Percentiles rank a stretch among this genome's conserved stretches.
These are phyloP conservation scores for Bembecia ichneumoniformis DNA, from an alignment of 2,888 invertebrate species.

Conservation along the genomic window DNA sequence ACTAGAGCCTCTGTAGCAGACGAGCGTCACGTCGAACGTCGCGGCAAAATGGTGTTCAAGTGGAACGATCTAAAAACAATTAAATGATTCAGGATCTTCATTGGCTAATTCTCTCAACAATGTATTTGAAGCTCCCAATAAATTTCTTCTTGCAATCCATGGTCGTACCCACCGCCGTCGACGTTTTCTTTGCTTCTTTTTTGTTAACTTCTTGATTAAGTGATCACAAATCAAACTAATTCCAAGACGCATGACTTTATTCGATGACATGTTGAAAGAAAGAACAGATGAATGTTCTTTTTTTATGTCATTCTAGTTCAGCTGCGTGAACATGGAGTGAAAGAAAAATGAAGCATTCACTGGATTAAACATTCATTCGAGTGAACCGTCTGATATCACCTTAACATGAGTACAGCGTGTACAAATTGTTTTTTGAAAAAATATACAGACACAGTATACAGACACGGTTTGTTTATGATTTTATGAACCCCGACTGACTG, in stretches of 20 bases:
- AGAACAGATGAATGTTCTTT: background rate
- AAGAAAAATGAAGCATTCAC: background rate
- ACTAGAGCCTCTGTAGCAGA: too few species aligned
- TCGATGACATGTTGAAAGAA: background rate
- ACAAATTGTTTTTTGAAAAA: too few species aligned
- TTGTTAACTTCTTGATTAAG: background rate
- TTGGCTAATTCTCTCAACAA: background rate
- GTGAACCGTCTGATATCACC: background rate
- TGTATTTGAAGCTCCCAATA: background rate
- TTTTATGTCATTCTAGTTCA: background rate
- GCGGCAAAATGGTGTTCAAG: too few species aligned
- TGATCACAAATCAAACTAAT: background rate
- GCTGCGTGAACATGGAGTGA: background rate
- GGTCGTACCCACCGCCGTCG: background rate
- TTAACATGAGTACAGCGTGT: too few species aligned
- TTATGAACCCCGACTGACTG: too few species aligned
- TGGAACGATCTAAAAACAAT: too few species aligned
- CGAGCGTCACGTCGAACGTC: too few species aligned
- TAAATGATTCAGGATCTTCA: background rate
- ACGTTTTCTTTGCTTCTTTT: background rate
- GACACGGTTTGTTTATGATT: too few species aligned
- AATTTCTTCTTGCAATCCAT: background rate
- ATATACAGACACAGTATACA: too few species aligned
- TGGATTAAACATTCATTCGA: background rate
- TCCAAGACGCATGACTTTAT: background rate